Conservation (phyloP, 2,797 vertebrate species). For the Poecilia picta region DNA sequence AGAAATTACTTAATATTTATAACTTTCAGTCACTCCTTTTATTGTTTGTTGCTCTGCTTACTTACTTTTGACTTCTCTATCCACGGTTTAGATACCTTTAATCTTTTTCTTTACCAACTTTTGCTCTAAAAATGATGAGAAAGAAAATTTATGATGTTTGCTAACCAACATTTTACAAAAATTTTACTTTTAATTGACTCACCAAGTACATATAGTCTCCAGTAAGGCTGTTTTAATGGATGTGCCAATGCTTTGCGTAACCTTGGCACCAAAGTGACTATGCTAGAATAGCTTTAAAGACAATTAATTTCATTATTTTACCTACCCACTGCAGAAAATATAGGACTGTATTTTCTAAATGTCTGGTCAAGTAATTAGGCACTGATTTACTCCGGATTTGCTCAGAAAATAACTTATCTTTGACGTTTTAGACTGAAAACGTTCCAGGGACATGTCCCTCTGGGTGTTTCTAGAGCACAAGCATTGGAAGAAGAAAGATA, state of each 20-base stretch:
- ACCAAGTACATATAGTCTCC: background rate
- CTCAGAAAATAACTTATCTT: constrained; percentile 38
- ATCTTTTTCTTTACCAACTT: too few relatives aligned
- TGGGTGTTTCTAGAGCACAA: constrained; percentile 35
- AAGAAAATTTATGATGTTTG: background rate
- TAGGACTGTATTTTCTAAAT: background rate
- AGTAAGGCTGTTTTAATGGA: background rate
- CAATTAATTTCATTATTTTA: background rate
- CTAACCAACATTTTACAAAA: background rate
- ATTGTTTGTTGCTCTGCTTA: background rate
- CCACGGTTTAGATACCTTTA: too few relatives aligned
- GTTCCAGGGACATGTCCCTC: constrained; percentile 16
- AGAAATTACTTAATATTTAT: background rate
- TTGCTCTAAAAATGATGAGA: background rate
- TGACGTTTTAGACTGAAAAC: constrained; percentile 14
- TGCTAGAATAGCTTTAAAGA: background rate
- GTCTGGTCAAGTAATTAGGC: constrained; percentile 10
- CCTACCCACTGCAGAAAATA: background rate
- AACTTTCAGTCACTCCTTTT: background rate
- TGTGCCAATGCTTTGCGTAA: background rate
- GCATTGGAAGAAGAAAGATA: constrained; percentile 5
- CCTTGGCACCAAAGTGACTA: background rate
- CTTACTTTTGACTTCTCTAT: too few relatives aligned
- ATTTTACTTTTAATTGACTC: background rate
- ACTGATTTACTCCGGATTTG: constrained; percentile 12